These are phyloP conservation scores for Peucedramus taeniatus DNA, from an alignment of 2,113 vertebrate species.

Conservation along the genomic window DNA sequence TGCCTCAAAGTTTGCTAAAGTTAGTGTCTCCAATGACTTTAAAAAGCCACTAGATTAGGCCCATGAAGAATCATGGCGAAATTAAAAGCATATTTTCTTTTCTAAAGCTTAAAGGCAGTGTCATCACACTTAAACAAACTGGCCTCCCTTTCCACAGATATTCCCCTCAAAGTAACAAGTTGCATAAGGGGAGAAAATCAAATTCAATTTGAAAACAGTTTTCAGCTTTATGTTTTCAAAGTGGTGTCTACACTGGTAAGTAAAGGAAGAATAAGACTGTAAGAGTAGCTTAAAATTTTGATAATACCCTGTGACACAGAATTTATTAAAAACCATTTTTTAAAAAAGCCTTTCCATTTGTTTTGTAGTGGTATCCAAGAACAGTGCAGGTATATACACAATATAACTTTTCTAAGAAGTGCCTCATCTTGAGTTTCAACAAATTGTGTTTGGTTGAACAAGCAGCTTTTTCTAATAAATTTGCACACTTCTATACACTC, in stretches of 20 bases:
- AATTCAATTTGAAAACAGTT: constrained; percentile 39
- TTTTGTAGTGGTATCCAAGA: neutral
- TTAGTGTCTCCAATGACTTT: neutral
- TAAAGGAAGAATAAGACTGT: neutral
- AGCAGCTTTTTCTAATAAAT: constrained; percentile 17
- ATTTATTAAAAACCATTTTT: neutral
- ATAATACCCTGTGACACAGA: neutral
- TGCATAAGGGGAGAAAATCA: neutral
- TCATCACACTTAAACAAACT: neutral
- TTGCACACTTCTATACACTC: neutral
- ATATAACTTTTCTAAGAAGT: neutral
- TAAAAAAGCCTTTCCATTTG: neutral
- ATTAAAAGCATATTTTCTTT: neutral
- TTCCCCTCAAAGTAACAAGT: constrained; percentile 11
- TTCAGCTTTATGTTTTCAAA: constrained; percentile 11
- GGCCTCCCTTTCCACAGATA: constrained; percentile 30
- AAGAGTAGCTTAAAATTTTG: neutral
- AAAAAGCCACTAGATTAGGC: neutral
- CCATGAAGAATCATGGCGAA: neutral
- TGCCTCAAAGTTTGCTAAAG: neutral
- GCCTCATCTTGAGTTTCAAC: neutral
- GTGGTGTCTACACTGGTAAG: neutral
- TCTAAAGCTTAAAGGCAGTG: neutral
- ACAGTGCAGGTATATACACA: neutral
- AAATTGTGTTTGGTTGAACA: neutral